phyloP scores from a whole-genome alignment of 2,797 vertebrate genomes.

The Gephyroberyx darwinii region DNA sequence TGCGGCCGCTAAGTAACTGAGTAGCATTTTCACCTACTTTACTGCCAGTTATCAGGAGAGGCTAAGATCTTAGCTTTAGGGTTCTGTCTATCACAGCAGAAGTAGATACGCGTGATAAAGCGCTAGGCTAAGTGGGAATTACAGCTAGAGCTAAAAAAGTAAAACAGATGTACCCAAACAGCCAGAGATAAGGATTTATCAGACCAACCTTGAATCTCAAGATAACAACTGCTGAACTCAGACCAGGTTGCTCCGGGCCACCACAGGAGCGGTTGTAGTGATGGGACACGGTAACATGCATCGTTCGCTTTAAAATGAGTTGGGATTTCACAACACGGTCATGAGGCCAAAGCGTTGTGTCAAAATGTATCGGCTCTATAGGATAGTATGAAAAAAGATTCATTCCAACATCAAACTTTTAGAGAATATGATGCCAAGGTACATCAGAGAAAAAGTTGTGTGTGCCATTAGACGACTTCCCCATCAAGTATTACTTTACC shows the following conservation, averaged over 20 bases:
- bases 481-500: too few relatives aligned
- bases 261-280: too few relatives aligned
- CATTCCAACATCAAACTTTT: too few relatives aligned
- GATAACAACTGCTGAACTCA: constrained; percentile 44
- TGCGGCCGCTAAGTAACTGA: neutral
- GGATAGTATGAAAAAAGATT: too few relatives aligned
- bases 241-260: too few relatives aligned
- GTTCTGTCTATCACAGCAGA: constrained; percentile 13
- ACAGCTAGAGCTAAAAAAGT: constrained; percentile 7
- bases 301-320: too few relatives aligned
- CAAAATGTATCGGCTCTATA: too few relatives aligned
- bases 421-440: too few relatives aligned
- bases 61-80: constrained; percentile 34
- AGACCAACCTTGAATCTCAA: constrained; percentile 53
- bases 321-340: neutral
- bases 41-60: constrained; percentile 28
- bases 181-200: constrained; percentile 34
- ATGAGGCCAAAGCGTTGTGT: neutral
- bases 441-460: too few relatives aligned
- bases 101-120: constrained; percentile 46
- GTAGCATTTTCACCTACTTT: neutral
- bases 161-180: constrained; percentile 43
- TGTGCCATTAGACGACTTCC: too few relatives aligned
- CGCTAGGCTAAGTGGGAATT: constrained; percentile 20
- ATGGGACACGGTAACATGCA: too few relatives aligned